Evolutionary conservation across 64 coral and sea anemone genomes (phyloP).

Genomic region (Trachythela sp.): DNA sequence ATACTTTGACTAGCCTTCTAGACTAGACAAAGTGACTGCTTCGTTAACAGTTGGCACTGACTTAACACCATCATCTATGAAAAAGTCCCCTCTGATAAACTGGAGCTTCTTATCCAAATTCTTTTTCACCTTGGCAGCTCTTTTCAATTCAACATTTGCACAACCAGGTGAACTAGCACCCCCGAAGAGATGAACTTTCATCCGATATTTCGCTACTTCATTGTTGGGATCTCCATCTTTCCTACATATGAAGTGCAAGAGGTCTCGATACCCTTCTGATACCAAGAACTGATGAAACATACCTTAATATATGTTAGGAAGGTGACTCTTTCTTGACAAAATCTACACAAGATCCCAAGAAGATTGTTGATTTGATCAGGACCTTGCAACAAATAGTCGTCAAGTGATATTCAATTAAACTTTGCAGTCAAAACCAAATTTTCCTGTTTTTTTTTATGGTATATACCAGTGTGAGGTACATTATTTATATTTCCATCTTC

Average conservation of each 20-base stretch:
- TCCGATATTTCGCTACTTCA: neutral
- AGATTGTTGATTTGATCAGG: conserved; percentile 17
- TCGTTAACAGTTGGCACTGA: too few relatives aligned
- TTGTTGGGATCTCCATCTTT: neutral
- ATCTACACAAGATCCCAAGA: neutral
- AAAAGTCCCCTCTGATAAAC: neutral
- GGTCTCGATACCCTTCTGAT: neutral
- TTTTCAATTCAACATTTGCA: too few relatives aligned
- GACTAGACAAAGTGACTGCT: too few relatives aligned
- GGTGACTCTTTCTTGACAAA: neutral
- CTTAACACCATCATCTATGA: too few relatives aligned
- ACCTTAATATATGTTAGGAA: neutral
- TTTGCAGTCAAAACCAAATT: too few relatives aligned
- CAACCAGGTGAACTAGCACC: conserved; percentile 5
- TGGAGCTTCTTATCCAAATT: conserved; percentile 31
- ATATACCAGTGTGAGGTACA: conserved; percentile 38
- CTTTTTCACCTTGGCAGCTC: conserved; percentile 39
- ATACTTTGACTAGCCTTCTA: too few relatives aligned
- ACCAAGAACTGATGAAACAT: conserved; percentile 1
- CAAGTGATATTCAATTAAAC: too few relatives aligned
- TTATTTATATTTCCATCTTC: conserved; percentile 47
- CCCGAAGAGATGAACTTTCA: conserved; percentile 21
- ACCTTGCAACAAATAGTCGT: too few relatives aligned
- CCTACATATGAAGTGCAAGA: neutral
- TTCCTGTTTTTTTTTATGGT: too few relatives aligned